A percentile compares a stretch with the other conserved stretches of the same genome.
Conservation (phyloP, 1,140 invertebrate genomes). For the Neodiprion fabricii region DNA sequence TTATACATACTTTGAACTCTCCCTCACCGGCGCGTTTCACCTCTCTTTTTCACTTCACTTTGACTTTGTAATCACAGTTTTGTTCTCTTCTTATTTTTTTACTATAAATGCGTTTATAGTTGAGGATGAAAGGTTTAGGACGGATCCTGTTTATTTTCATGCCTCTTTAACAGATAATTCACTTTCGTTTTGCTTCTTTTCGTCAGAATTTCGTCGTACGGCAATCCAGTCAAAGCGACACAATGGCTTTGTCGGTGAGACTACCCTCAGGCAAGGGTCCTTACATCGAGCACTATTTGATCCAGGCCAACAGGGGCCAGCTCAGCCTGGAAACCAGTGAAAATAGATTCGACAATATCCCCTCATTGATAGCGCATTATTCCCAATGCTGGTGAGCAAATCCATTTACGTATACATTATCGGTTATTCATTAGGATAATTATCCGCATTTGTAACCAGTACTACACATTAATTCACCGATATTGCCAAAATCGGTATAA, state of each 20-base stretch:
- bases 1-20: neutral
- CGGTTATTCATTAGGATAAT: constrained; percentile 14
- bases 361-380: constrained; percentile 91
- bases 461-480: neutral
- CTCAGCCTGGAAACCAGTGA: constrained; percentile 91
- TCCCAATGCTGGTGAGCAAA: constrained; percentile 84
- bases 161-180: neutral
- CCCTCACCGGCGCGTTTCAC: neutral
- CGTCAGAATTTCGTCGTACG: constrained; percentile 91
- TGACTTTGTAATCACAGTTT: constrained; percentile 15
- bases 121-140: neutral
- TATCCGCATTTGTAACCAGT: neutral
- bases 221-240: constrained; percentile 89
- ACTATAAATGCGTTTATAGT: constrained; percentile 16
- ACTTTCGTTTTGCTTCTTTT: constrained; percentile 31
- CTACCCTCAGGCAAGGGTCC: constrained; percentile 84
- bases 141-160: neutral
- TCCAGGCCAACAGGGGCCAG: constrained; percentile 81
- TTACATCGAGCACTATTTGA: constrained; percentile 95
- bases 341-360: constrained; percentile 91
- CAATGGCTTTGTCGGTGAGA: constrained; percentile 93
- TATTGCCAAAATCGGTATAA: constrained; percentile 12
- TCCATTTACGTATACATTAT: constrained; percentile 5
- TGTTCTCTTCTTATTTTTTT: constrained; percentile 10
- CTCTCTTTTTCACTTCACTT: constrained; percentile 2